These are phyloP conservation scores for Rhyzopertha dominica DNA, from an alignment of 1,140 invertebrate genomes.

Conservation along the genomic window DNA sequence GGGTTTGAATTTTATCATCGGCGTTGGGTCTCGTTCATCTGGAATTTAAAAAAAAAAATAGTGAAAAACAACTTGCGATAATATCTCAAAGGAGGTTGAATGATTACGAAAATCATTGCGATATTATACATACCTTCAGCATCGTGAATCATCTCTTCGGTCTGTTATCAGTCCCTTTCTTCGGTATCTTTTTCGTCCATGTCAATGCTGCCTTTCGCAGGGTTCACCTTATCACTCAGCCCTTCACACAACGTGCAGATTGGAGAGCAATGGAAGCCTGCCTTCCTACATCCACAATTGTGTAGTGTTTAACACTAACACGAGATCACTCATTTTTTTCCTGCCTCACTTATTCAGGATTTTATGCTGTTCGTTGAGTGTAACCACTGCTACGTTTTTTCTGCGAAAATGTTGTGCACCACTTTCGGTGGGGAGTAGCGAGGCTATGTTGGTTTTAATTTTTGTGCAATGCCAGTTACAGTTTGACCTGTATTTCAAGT, in stretches of 20 bases:
- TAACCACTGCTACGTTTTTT: conserved; percentile 6
- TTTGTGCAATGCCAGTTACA: conserved; percentile 7
- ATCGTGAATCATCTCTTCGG: conserved; percentile 4
- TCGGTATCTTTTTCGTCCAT: conserved; percentile 2
- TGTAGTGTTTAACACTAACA: conserved; percentile 9
- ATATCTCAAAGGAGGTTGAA: not conserved
- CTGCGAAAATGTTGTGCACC: conserved; percentile 1
- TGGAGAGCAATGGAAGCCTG: not conserved
- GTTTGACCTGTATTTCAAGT: conserved; percentile 2
- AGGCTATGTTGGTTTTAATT: conserved; percentile 3
- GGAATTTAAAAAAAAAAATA: conserved; percentile 1
- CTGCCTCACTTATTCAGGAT: not conserved
- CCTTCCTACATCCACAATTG: conserved; percentile 7
- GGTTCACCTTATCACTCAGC: not conserved
- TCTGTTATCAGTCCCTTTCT: not conserved
- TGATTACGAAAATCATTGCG: conserved; percentile 7
- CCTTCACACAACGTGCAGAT: not conserved
- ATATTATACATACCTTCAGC: conserved; percentile 2
- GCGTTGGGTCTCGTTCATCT: conserved; percentile 4
- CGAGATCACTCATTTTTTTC: not conserved
- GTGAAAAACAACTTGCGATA: not conserved
- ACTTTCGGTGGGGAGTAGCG: not conserved
- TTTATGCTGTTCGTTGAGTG: conserved; percentile 7
- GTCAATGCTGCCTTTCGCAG: not conserved
- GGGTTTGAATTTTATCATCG: too few relatives aligned